Percentiles rank a stretch among this genome's conserved stretches.
Evolutionary conservation across 2,888 invertebrate species (phyloP).

Genomic region (Digitonthophagus gazella): DNA sequence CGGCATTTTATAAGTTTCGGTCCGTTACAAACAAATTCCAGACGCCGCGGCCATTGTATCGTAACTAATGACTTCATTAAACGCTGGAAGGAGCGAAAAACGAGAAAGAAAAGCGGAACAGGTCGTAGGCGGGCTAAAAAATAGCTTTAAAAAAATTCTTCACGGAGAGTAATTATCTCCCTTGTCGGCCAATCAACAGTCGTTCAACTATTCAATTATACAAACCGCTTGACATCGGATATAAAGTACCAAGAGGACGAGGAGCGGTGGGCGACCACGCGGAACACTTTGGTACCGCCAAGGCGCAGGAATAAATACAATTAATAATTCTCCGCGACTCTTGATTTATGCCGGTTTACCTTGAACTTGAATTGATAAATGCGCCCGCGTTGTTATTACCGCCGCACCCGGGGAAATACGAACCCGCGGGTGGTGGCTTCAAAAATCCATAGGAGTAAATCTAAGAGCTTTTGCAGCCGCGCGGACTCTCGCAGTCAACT

Average conservation of each 20-base stretch:
- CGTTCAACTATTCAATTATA: slow-evolving; percentile 14
- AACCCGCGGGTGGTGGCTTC: not conserved
- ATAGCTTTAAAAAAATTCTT: not conserved
- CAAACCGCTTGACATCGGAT: slow-evolving; percentile 4
- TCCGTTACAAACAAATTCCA: not conserved
- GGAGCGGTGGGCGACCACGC: slow-evolving; percentile 2
- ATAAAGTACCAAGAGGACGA: slow-evolving; percentile 5
- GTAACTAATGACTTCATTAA: slow-evolving; percentile 15
- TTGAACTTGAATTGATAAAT: slow-evolving; percentile 22
- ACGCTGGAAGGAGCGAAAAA: not conserved
- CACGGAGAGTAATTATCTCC: slow-evolving; percentile 10
- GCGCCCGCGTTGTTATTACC: slow-evolving; percentile 10
- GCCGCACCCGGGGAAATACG: slow-evolving; percentile 5
- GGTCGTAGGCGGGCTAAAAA: not conserved
- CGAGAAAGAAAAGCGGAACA: not conserved
- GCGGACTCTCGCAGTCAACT: not conserved
- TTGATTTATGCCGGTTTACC: slow-evolving; percentile 14
- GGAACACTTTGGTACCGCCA: slow-evolving; percentile 15
- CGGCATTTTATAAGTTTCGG: not conserved
- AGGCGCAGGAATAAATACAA: slow-evolving; percentile 14
- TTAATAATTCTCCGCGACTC: slow-evolving; percentile 12
- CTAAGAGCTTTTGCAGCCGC: slow-evolving; percentile 1
- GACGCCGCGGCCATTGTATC: not conserved
- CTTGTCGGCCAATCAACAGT: slow-evolving; percentile 13
- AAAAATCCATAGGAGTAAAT: slow-evolving; percentile 13